Base-by-base conservation (phyloP, 2,888 invertebrate species). In the Dusona sp. region DNA sequence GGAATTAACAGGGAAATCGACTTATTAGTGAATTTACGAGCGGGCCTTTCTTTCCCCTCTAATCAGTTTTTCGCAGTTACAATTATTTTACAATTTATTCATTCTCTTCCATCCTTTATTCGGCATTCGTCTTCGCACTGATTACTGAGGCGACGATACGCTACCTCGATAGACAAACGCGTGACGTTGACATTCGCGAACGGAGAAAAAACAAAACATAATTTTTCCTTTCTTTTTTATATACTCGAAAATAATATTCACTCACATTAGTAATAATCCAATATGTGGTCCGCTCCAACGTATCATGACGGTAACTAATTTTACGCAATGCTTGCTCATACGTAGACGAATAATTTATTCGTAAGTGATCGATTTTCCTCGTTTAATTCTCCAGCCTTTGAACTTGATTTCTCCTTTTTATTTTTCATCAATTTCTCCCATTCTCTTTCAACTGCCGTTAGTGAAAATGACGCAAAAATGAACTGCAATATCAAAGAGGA, bases 231-330 rank as follows among this genome's bases (percentile, higher is more conserved):
- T 3, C 9, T 9, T 2, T 29, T 8, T 54, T 54, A 19, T 29
- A 57, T 22, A 25, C 25, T 57, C 57, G 13, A 57, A 9, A 25
- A 25, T 19, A n/a, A 29, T 68, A 7, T 22, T 48, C 11, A 9
- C 67, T 72, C 48, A 36, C 25, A 67, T 48, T 74, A 3, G 51
- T 38, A 57, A 79, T 45, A 29, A 70, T 70, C 42, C 57, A 57
- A 57, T 73, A n/a, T 72, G 54, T 73, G 80, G 72, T 80, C 80
- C 64, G 19, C 48, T 70, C 72, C 72, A 73, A 73, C 80, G 64
- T 70, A 72, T 80, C 64, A 11, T 29, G 57, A 64, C 48, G 64
- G 6, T 51, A 64, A 80, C 48, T 79, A 48, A 80, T 64, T 73
- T 42, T 57, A 29, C 33, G 73, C 36, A 51, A 48, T 45, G 48